Evolutionary conservation across 2,888 invertebrate genomes (phyloP).

Genomic region (Clepsis dumicolana): DNA sequence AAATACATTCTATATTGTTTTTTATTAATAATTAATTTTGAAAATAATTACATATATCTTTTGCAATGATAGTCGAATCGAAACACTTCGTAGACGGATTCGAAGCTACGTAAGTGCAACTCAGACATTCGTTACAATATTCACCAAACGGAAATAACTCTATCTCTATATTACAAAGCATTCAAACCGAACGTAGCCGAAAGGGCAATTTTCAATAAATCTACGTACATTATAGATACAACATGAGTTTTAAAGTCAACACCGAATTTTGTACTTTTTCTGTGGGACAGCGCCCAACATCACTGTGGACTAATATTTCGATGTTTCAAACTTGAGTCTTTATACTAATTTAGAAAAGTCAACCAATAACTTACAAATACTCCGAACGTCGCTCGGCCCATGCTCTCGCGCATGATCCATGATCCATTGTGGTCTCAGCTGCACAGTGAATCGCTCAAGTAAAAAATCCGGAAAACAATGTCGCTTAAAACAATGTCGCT

Average conservation of each 20-base stretch:
- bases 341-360: conserved; percentile 82
- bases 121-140: conserved; percentile 70
- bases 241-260: conserved; percentile 81
- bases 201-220: conserved; percentile 76
- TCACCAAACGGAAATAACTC: conserved; percentile 76
- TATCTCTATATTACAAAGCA: conserved; percentile 76
- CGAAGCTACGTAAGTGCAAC: conserved; percentile 78
- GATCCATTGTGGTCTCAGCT: conserved; percentile 84
- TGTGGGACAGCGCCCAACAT: conserved; percentile 78
- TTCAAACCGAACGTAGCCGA: conserved; percentile 75
- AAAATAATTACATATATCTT: conserved; percentile 80
- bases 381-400: conserved; percentile 61
- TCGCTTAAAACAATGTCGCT: conserved; percentile 33
- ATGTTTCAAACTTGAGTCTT: conserved; percentile 83
- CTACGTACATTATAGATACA: conserved; percentile 79
- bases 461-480: conserved; percentile 76
- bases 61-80: conserved; percentile 77
- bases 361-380: conserved; percentile 79
- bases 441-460: conserved; percentile 82
- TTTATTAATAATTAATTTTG: conserved; percentile 80
- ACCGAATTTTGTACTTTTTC: conserved; percentile 86
- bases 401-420: conserved; percentile 70
- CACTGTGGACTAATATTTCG: conserved; percentile 85
- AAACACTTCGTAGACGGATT: conserved; percentile 82
- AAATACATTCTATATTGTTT: conserved; percentile 76